These are phyloP conservation scores for Halichondria panicea DNA, from an alignment of 37 sponge, comb jelly and placozoan genomes.

Conservation along the genomic window DNA sequence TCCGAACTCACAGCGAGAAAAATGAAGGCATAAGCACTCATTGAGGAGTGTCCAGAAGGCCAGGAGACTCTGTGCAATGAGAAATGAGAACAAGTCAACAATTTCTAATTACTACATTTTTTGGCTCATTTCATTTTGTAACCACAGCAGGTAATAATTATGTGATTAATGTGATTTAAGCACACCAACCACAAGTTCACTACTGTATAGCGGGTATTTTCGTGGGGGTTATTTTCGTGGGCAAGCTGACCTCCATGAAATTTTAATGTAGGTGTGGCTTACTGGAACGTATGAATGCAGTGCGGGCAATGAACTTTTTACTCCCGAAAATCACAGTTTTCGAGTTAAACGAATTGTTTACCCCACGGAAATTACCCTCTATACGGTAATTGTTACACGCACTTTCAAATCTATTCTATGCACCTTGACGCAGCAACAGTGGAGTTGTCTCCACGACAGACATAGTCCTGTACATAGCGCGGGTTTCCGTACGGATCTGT, in stretches of 20 bases:
- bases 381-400: neutral
- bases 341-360: too few relatives aligned
- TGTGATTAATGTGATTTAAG: neutral
- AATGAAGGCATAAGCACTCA: neutral
- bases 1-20: constrained; percentile 5
- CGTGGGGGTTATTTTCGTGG: too few relatives aligned
- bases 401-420: neutral
- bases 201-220: too few relatives aligned
- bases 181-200: neutral
- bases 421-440: neutral
- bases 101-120: neutral
- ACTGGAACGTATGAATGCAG: too few relatives aligned
- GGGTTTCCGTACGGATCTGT: constrained; percentile 48
- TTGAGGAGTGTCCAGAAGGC: constrained; percentile 67
- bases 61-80: constrained; percentile 31
- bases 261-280: too few relatives aligned
- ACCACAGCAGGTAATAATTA: neutral
- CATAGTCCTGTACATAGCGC: constrained; percentile 31
- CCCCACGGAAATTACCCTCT: neutral
- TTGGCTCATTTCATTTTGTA: neutral
- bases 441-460: neutral
- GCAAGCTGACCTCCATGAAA: too few relatives aligned
- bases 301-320: too few relatives aligned
- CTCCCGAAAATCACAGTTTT: too few relatives aligned
- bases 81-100: neutral